A percentile compares a stretch with the other conserved stretches of the same genome.
Conservation (phyloP, 2,113 vertebrate genomes). For the Psophia crepitans region DNA sequence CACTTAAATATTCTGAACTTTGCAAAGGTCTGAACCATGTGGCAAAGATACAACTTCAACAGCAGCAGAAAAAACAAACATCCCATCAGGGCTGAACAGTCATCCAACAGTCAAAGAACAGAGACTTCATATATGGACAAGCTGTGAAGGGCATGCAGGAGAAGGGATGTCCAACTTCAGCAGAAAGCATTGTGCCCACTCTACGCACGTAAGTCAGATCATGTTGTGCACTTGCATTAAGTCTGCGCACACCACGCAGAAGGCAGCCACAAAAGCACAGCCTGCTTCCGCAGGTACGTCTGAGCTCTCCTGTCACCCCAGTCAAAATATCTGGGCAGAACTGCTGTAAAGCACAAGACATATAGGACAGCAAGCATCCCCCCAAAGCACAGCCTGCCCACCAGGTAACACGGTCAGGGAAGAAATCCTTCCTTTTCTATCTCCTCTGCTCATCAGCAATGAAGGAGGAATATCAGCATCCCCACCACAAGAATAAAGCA, state of each 20-base stretch:
- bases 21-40: neutral
- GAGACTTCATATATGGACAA: neutral
- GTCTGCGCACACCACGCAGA: fast-evolving
- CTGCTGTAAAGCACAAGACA: neutral
- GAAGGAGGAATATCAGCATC: neutral
- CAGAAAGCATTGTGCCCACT: neutral
- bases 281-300: neutral
- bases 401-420: fast-evolving
- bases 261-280: neutral
- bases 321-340: neutral
- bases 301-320: fast-evolving
- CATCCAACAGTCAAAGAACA: neutral
- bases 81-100: neutral
- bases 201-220: fast-evolving
- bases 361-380: neutral
- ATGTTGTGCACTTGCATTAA: too few relatives aligned
- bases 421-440: neutral
- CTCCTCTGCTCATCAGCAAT: neutral
- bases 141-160: neutral
- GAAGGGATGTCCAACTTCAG: neutral
- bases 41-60: neutral
- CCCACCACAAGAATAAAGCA: neutral
- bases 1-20: neutral
- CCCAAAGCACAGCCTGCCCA: neutral
- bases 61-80: neutral